Conservation (phyloP, 2,888 invertebrate species). For the Drosophila trichaetosa region DNA sequence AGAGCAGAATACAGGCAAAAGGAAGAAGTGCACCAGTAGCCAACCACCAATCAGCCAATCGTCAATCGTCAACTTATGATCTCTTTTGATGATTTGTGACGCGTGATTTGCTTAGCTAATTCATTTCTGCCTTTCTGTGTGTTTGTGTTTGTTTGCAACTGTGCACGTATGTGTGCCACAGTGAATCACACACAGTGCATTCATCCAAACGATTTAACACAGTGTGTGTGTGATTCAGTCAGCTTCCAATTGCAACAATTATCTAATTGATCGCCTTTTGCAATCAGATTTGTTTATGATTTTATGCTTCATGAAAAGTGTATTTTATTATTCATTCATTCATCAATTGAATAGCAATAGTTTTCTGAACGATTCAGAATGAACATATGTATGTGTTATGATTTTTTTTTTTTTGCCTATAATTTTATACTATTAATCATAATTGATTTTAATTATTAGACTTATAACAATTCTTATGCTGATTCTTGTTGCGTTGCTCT, state of each 20-base stretch:
- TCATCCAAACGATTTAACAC: slow-evolving; percentile 23
- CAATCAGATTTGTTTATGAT: neutral
- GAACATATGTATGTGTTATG: neutral
- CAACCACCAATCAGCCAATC: slow-evolving; percentile 18
- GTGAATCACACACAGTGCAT: slow-evolving; percentile 39
- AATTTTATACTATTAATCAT: neutral
- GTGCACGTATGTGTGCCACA: slow-evolving; percentile 6
- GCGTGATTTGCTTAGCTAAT: slow-evolving; percentile 57
- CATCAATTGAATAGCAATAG: neutral
- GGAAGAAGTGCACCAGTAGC: slow-evolving; percentile 30
- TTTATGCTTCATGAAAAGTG: neutral
- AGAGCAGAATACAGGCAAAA: slow-evolving; percentile 12
- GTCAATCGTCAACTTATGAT: slow-evolving; percentile 45
- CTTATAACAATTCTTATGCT: neutral
- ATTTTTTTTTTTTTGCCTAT: neutral
- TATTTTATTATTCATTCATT: neutral
- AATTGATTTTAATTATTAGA: neutral
- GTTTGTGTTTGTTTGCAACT: neutral
- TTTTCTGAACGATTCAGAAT: neutral
- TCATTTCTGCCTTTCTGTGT: slow-evolving; percentile 17
- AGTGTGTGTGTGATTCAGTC: slow-evolving; percentile 15
- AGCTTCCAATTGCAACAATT: slow-evolving; percentile 17
- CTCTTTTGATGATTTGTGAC: slow-evolving; percentile 48
- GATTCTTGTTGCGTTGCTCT: neutral
- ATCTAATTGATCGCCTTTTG: slow-evolving; percentile 26